Conservation (phyloP, 2,888 invertebrate genomes). For the Andricus quercusramuli region DNA sequence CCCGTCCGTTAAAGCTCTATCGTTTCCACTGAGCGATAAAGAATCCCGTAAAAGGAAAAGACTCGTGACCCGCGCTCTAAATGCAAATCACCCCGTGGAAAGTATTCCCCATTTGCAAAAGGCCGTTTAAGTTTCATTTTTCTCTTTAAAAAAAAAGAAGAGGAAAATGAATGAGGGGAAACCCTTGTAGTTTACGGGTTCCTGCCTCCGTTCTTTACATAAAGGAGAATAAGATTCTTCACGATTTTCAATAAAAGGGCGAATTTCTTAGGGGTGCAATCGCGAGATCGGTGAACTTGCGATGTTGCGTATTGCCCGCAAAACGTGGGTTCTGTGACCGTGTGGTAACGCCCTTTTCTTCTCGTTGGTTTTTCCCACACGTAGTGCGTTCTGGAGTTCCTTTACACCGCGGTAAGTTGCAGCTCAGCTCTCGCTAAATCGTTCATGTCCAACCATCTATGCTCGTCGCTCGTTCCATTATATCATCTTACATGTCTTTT, state of each 20-base stretch:
- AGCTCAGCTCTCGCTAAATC: constrained; percentile 79
- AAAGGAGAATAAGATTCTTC: neutral
- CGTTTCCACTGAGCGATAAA: constrained; percentile 30
- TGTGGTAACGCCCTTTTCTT: constrained; percentile 79
- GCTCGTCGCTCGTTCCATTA: constrained; percentile 72
- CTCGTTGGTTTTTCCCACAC: constrained; percentile 78
- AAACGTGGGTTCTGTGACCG: constrained; percentile 77
- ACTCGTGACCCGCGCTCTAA: neutral
- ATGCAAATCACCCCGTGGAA: constrained; percentile 8
- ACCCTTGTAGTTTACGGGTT: constrained; percentile 26
- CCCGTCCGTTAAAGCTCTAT: constrained; percentile 41
- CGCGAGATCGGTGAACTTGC: constrained; percentile 50
- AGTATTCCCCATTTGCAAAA: constrained; percentile 16
- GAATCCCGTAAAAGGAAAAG: neutral
- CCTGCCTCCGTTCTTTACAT: neutral
- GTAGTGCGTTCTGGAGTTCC: constrained; percentile 99
- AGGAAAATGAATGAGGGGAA: constrained; percentile 36
- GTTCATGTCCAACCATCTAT: constrained; percentile 72
- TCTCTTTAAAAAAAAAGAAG: constrained; percentile 28
- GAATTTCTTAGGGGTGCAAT: neutral
- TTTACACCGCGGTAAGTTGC: constrained; percentile 99
- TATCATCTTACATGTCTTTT: constrained; percentile 72
- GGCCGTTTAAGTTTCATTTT: constrained; percentile 19
- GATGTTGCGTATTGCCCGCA: constrained; percentile 69
- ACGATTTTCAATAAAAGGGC: constrained; percentile 5